phyloP scores from a whole-genome alignment of 2,888 invertebrate genomes.

The Rhyacophila evoluta region DNA sequence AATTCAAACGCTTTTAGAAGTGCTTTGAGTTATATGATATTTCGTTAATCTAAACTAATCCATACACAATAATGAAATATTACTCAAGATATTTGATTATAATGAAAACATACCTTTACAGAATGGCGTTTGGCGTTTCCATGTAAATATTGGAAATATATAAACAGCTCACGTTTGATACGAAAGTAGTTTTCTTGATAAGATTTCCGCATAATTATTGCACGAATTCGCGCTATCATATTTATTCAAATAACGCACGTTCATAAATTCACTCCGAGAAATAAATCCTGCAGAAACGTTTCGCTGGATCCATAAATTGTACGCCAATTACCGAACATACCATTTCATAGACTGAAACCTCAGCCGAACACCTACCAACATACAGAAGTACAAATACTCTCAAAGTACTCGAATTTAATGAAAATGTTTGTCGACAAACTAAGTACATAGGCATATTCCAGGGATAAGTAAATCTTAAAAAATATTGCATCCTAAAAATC shows the following conservation, averaged over 20 bases:
- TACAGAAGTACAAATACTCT: slow-evolving; percentile 6
- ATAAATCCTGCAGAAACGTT: not conserved
- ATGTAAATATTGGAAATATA: not conserved
- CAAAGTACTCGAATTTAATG: slow-evolving; percentile 14
- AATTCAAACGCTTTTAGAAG: too few relatives aligned
- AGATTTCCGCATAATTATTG: not conserved
- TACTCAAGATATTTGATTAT: too few relatives aligned
- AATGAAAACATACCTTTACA: too few relatives aligned
- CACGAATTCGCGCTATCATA: not conserved
- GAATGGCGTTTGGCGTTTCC: too few relatives aligned
- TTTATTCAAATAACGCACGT: slow-evolving; percentile 16
- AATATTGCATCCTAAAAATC: too few relatives aligned
- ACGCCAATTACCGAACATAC: slow-evolving; percentile 24
- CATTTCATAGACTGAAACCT: slow-evolving; percentile 22
- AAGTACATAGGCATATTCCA: not conserved
- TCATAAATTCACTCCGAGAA: slow-evolving; percentile 1
- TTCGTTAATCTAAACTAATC: too few relatives aligned
- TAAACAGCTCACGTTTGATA: not conserved
- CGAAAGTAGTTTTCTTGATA: not conserved
- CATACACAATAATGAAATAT: too few relatives aligned
- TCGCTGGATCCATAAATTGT: slow-evolving; percentile 1
- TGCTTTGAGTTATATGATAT: too few relatives aligned
- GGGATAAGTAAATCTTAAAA: slow-evolving; percentile 11
- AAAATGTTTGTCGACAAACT: slow-evolving; percentile 14
- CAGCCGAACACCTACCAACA: slow-evolving; percentile 7